A percentile compares a stretch with the other conserved stretches of the same genome.
phyloP scores from a whole-genome alignment of 1,140 invertebrate species.

The Episyrphus balteatus region DNA sequence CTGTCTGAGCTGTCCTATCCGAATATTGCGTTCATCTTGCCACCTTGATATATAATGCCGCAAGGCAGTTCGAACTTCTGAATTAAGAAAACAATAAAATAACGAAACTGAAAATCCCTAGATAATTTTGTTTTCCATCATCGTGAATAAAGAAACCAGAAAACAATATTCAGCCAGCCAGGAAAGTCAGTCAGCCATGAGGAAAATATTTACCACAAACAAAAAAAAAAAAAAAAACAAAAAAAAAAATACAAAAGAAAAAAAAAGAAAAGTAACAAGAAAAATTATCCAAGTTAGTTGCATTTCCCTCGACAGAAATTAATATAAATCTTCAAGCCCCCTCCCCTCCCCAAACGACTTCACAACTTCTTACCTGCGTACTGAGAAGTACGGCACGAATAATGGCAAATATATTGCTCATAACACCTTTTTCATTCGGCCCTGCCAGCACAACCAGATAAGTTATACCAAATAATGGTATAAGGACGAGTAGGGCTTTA shows the following conservation, averaged over 20 bases:
- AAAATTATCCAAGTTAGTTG: neutral
- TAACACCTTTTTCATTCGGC: constrained; percentile 51
- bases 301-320: neutral
- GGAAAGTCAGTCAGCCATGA: neutral
- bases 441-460: constrained; percentile 71
- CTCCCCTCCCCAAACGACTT: neutral
- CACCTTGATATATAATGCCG: constrained; percentile 69
- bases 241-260: constrained; percentile 3
- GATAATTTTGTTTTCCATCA: neutral
- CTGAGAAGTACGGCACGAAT: constrained; percentile 61
- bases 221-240: neutral
- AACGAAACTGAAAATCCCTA: constrained; percentile 71
- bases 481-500: constrained; percentile 76
- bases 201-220: neutral
- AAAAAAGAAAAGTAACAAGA: neutral
- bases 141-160: neutral
- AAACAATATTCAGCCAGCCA: neutral
- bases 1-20: constrained; percentile 51
- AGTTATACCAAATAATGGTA: constrained; percentile 77
- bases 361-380: constrained; percentile 46
- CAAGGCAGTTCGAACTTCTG: constrained; percentile 76
- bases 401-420: constrained; percentile 52
- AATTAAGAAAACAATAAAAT: constrained; percentile 87
- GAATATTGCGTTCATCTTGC: constrained; percentile 53
- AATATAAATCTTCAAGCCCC: neutral